Evolutionary conservation across 2,888 invertebrate species (phyloP), one percentile per base, ranked within the genome.

Genomic region (Stramonita haemastoma): DNA sequence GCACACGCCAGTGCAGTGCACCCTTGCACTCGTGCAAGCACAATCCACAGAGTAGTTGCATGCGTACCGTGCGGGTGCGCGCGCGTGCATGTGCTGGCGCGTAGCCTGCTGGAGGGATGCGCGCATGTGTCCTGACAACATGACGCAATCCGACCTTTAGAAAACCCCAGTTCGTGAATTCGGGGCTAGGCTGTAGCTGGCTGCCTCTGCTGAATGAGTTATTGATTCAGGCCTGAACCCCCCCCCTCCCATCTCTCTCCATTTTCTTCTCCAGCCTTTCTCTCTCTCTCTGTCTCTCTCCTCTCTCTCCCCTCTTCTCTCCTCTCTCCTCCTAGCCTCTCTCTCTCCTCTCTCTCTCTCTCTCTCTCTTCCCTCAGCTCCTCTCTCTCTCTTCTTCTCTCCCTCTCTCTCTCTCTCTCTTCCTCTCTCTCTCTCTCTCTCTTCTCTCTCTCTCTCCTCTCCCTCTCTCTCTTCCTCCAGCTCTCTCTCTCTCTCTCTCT

Each of bases 391-490:
- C 66, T 87, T 32, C 32, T n/a, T n/a, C 29, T n/a, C 29, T 77
- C 29, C n/a, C 77, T 77, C 77, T 77, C 19, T 77, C 77, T 83
- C 26, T 70, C 87, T 73, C n/a, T 83, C 60, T 88, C 29, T 26
- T 83, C 56, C 26, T 60, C 32, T 29, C 60, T 22, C 32, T 60
- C 19, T 56, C 26, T 56, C 26, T 32, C 6, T 36, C 17, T n/a
- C 26, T 56, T 66, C 66, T 19, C 46, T 46, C 29, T 36, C 13
- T 60, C 60, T 83, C 46, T 70, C 60, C 22, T 34, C 36, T 26
- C 34, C 56, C 66, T 32, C 26, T 66, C 34, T 81, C 26, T 11
- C n/a, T n/a, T 73, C 73, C 73, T 73, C 13, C 26, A 15, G 13
- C 77, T 79, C 34, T 57, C 57, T 36, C 56, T 87, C 77, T 79